phyloP scores from a whole-genome alignment of 2,113 vertebrate genomes.

The Craseonycteris thonglongyai region DNA sequence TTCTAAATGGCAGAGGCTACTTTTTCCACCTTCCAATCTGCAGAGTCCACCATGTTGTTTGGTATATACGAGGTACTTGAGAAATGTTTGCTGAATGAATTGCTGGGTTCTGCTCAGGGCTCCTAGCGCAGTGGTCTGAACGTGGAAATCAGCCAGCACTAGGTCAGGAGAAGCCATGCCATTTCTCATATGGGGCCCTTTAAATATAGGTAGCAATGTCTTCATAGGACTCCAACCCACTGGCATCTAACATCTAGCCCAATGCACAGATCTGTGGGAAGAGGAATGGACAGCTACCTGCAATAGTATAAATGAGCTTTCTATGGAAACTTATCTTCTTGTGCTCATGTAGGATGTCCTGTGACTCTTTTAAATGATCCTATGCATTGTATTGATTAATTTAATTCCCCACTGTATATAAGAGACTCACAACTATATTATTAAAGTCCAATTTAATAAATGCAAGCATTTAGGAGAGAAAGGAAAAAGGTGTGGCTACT shows the following conservation, averaged over 20 bases:
- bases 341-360: background rate
- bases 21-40: background rate
- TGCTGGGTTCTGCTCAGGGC: background rate
- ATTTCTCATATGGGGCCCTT: background rate
- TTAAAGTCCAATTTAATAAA: conserved; percentile 14
- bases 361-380: conserved; percentile 17
- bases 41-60: background rate
- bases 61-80: background rate
- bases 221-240: background rate
- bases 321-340: background rate
- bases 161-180: background rate
- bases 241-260: background rate
- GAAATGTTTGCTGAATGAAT: background rate
- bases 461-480: background rate
- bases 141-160: background rate
- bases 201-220: background rate
- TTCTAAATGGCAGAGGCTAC: background rate
- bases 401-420: background rate
- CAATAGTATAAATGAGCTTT: background rate
- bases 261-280: background rate
- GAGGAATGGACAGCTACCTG: background rate
- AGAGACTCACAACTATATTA: background rate
- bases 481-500: background rate
- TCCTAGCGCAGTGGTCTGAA: background rate
- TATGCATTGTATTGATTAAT: background rate